A percentile compares a stretch with the other conserved stretches of the same genome.
Conservation (phyloP, 2,888 invertebrate genomes). For the Colostygia pectinataria region DNA sequence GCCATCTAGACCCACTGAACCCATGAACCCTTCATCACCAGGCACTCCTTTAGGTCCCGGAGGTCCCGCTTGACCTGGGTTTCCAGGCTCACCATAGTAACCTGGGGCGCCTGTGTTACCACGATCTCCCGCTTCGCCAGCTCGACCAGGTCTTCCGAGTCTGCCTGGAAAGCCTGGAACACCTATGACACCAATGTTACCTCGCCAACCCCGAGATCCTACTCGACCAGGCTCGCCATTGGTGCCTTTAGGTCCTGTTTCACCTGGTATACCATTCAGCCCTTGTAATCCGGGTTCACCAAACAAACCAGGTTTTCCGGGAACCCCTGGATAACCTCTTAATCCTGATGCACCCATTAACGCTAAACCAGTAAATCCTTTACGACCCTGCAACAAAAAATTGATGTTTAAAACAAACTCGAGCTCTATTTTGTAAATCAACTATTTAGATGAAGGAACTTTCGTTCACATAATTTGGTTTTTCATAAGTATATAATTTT, state of each 20-base stretch:
- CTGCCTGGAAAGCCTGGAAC: slow-evolving; percentile 70
- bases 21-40: slow-evolving; percentile 51
- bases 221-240: slow-evolving; percentile 80
- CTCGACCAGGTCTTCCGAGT: slow-evolving; percentile 51
- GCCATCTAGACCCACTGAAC: slow-evolving; percentile 55
- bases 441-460: too few relatives aligned
- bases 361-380: slow-evolving; percentile 62
- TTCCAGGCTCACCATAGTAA: slow-evolving; percentile 76
- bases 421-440: too few relatives aligned
- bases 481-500: too few relatives aligned
- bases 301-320: slow-evolving; percentile 85
- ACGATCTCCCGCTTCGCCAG: slow-evolving; percentile 84
- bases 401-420: background rate
- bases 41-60: slow-evolving; percentile 52
- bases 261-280: slow-evolving; percentile 59
- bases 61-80: slow-evolving; percentile 44
- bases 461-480: too few relatives aligned
- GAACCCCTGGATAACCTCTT: slow-evolving; percentile 88
- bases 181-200: slow-evolving; percentile 66
- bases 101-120: slow-evolving; percentile 90
- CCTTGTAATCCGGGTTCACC: slow-evolving; percentile 81
- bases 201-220: slow-evolving; percentile 64
- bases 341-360: slow-evolving; percentile 87
- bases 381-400: slow-evolving; percentile 60
- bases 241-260: slow-evolving; percentile 74